phyloP scores from a whole-genome alignment of 2,797 vertebrate species.

The Coluber constrictor region DNA sequence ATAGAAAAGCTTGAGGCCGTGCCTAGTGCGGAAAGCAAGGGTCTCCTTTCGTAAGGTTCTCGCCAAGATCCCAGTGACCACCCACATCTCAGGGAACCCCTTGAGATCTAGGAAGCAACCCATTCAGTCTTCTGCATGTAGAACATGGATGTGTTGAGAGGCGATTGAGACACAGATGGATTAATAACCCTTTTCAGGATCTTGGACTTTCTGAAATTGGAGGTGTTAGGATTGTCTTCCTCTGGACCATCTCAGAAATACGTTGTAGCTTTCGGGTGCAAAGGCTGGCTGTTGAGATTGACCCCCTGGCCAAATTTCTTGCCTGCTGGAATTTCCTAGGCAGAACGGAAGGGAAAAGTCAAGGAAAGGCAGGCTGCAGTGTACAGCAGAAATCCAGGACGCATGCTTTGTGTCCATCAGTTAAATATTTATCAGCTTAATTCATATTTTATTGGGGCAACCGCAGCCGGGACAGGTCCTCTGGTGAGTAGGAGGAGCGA shows the following conservation, averaged over 20 bases:
- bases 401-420: background rate
- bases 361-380: accelerated
- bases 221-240: background rate
- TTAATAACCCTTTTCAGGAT: too few relatives aligned
- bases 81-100: background rate
- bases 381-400: background rate
- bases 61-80: background rate
- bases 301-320: background rate
- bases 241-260: background rate
- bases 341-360: background rate
- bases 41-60: background rate
- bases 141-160: background rate
- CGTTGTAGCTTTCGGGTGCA: background rate
- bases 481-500: constrained; percentile 31
- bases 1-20: background rate
- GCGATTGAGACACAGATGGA: background rate
- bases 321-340: too few relatives aligned
- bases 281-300: background rate
- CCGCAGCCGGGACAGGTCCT: constrained; percentile 39
- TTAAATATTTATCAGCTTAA: constrained; percentile 5
- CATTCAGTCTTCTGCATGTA: background rate
- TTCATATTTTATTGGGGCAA: constrained; percentile 42
- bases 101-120: background rate
- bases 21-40: background rate
- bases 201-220: background rate